Base-by-base conservation (phyloP, 1,140 invertebrate genomes). In the Achroia grisella region DNA sequence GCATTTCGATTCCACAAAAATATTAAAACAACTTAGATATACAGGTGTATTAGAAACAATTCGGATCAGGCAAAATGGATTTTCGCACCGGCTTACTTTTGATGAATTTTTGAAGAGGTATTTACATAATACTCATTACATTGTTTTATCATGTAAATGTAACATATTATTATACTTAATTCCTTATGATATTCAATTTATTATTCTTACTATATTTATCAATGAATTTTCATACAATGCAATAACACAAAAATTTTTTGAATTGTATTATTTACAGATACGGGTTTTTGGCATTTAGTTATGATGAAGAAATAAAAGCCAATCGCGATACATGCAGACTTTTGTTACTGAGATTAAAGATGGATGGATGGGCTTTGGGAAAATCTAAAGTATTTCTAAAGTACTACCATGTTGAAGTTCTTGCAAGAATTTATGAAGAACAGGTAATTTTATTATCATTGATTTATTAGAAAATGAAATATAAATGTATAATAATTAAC, bases 341-440 rank as follows among this genome's bases (percentile, higher is more conserved):
- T 1, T 74, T 95, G 3, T 77, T 96, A 11, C 62, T 93, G 6
- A 88, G 93, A 42, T 67, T 95, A 0, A 91, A 92, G 70, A 90
- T 95, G 89, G 92, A 94, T 52, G 92, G 93, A 29, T 95, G 92
- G 92, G 93, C 93, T 8, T 80, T 95, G n/a, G 94, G 94, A 12
- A 93, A 93, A 63, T 92, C 93, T 0, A 95, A 95, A 90, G 93
- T 96, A 3, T 96, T 96, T 69, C 86, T 96, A 0, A 95, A 95
- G 63, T 95, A 95, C 71, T 95, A 95, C 63, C 94, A 95, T 62
- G 89, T 95, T 0, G 94, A 96, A 78, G 91, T 93, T 50, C 79
- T 96, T 1, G 90, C 93, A 0, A 91, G 93, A 66, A 85, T 92
- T 59, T 95, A 94, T 71, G 93, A 95, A 69, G 89, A 93, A 48